Evolutionary conservation across 2,797 vertebrate species (phyloP), one percentile per base, ranked within the genome.

Genomic region (Pelodytes ibericus): DNA sequence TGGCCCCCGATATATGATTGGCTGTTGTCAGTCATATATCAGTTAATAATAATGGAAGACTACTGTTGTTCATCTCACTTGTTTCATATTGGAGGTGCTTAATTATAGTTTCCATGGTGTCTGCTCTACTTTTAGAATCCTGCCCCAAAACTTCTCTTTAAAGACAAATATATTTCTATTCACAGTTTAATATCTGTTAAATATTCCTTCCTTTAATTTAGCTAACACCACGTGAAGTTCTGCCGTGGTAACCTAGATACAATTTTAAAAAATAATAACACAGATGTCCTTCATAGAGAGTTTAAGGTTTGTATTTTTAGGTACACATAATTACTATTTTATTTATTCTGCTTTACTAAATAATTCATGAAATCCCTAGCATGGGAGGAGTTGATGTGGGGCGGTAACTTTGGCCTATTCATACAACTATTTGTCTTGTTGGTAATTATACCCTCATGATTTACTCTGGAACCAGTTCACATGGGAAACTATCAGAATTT

Each of bases 381-480:
- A 59, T 67, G 20, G 15, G 2, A 31, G 20, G 18, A 15, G 18
- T n/a, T 16, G 13, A 16, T 49, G 44, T 4, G 18, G 18, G 44
- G 18, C 44, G 30, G 7, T 47, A 22, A 8, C 3, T 4, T 44
- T 65, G 36, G 41, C 27, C 73, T 51, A 68, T 24, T 68, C 15
- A 27, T 18, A 22, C n/a, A 10, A 25, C 30, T 57, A 26, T 26
- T n/a, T 24, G 10, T 51, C 10, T 69, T 67, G 31, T 24, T 75
- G 30, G 24, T 61, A 61, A 53, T 53, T 36, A 31, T 5, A 60
- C 24, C 30, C 25, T 68, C 36, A 25, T 20, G 7, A 41, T 22
- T 68, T 7, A 60, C 64, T 68, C 11, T 75, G 57, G 65, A 75
- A 67, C 39, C 59, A n/a, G 56, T 60, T 69, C 73, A 68, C 49